A percentile compares a stretch with the other conserved stretches of the same genome.
phyloP scores from a whole-genome alignment of 2,113 vertebrate species.

The Notechis scutatus region DNA sequence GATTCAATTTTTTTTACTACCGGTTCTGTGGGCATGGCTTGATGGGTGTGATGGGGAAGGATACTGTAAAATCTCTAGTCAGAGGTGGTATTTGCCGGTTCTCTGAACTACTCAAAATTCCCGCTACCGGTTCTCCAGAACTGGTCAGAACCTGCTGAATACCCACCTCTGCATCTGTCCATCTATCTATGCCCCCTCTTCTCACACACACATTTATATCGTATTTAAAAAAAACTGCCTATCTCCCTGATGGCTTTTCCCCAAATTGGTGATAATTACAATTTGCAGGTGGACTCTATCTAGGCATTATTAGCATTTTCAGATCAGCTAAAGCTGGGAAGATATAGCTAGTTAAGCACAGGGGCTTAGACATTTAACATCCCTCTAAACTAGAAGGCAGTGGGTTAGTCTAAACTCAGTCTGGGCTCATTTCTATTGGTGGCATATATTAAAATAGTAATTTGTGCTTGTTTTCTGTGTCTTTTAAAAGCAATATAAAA shows the following conservation, averaged over 20 bases:
- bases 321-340: neutral
- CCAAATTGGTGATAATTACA: neutral
- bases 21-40: no score
- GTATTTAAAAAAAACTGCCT: neutral
- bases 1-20: no score
- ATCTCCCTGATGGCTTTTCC: neutral
- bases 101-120: no score
- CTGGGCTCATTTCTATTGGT: neutral
- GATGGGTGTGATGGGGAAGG: no score
- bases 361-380: neutral
- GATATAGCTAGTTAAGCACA: neutral
- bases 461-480: neutral
- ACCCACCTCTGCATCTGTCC: no score
- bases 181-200: neutral
- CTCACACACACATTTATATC: neutral
- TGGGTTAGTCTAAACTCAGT: neutral
- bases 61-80: no score
- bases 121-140: no score
- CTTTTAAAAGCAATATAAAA: neutral
- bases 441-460: neutral
- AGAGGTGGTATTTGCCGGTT: no score
- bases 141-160: no score
- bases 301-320: neutral
- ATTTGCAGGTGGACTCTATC: neutral
- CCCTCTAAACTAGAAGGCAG: neutral